These are phyloP conservation scores for Macquaria australasica DNA, from an alignment of 2,113 vertebrate species.

Conservation along the genomic window DNA sequence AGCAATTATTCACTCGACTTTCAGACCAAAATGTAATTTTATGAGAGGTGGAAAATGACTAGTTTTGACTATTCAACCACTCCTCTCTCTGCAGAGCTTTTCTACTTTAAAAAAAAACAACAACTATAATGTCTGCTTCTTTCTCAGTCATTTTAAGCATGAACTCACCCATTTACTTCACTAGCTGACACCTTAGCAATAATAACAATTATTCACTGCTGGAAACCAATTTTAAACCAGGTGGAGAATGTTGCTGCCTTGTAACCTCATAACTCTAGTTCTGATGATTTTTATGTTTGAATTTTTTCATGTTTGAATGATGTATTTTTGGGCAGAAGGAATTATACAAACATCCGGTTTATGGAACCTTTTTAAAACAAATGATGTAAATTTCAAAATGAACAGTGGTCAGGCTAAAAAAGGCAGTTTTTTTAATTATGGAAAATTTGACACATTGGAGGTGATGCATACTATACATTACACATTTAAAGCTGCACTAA, in stretches of 20 bases:
- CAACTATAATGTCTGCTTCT: neutral
- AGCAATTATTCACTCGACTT: slow-evolving; percentile 19
- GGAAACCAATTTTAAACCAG: neutral
- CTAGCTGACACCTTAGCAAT: neutral
- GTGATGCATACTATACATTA: neutral
- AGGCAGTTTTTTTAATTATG: neutral
- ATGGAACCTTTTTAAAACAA: neutral
- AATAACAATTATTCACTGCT: neutral
- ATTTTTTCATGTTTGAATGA: neutral
- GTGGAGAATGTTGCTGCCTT: neutral
- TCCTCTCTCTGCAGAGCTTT: neutral
- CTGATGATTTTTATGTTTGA: neutral
- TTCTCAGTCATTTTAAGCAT: neutral
- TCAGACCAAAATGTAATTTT: slow-evolving; percentile 6
- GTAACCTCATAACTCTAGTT: neutral
- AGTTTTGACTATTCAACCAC: neutral
- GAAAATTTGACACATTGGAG: neutral
- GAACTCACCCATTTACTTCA: neutral
- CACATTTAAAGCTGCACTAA: neutral
- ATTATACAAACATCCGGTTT: neutral
- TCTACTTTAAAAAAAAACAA: neutral
- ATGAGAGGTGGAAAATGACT: neutral
- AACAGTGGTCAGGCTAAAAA: neutral
- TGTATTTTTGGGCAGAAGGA: neutral
- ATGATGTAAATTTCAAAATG: neutral